Conservation (phyloP, 2,797 vertebrate species). For the Phylloscopus collybita region DNA sequence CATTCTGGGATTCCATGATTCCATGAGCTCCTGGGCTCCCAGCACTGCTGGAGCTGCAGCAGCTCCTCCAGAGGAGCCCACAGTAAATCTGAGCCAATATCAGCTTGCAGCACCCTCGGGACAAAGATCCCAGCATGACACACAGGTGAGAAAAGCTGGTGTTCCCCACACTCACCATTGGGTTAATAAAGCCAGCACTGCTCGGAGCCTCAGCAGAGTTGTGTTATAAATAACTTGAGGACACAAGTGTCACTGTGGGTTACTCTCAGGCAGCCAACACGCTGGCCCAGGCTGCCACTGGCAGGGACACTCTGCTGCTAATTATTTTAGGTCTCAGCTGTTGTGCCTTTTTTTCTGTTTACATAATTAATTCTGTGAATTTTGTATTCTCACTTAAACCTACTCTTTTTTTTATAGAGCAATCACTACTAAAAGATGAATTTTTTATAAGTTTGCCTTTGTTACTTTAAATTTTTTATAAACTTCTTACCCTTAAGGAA, state of each 20-base stretch:
- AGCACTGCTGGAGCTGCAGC: not conserved
- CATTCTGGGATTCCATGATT: not conserved
- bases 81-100: fast-evolving
- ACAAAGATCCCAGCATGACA: fast-evolving
- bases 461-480: conserved; percentile 78
- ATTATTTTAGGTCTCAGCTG: conserved; percentile 28
- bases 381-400: conserved; percentile 66
- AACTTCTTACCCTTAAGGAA: conserved; percentile 73
- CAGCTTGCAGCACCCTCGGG: not conserved
- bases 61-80: not conserved
- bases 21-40: not conserved
- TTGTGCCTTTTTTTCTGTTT: conserved; percentile 47
- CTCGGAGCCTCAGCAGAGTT: not conserved
- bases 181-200: not conserved
- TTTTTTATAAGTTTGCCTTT: conserved; percentile 81
- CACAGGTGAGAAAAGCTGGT: not conserved
- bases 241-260: not conserved
- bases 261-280: not conserved
- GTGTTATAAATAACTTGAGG: not conserved
- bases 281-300: not conserved
- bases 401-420: conserved; percentile 73
- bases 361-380: conserved; percentile 65
- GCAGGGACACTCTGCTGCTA: not conserved
- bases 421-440: conserved; percentile 77
- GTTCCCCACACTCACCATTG: not conserved